Base-by-base conservation (phyloP, 2,888 invertebrate genomes). In the Steromphala cineraria region DNA sequence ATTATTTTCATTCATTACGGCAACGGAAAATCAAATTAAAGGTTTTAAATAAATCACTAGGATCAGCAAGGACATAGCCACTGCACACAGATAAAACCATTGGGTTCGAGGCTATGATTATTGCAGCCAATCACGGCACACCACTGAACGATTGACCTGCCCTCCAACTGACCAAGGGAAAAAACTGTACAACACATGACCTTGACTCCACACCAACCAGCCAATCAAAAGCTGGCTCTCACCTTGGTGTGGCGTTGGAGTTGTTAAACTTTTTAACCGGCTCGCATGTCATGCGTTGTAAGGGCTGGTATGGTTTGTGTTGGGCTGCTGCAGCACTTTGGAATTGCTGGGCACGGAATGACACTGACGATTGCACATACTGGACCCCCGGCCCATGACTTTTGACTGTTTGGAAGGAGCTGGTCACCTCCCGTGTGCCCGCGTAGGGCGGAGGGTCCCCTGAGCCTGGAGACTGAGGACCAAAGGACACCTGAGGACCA, bases 201-300 rank as follows among this genome's bases (percentile, higher is more conserved):
- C 46, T 46, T 46, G 46, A 46, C 52, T 76, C 55, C 76, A 53
- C 53, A 46, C 56, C 80, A 80, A 53, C 36, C 24, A 31, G 71
- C n/a, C 46, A 28, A 24, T 52, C 67, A 31, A 13, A 17, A 40
- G 55, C 67, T 17, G 67, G 75, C 76, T 80, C 85, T 85, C 85
- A 83, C 84, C 84, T 86, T 85, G 78, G 75, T 24, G 62, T 56
- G 40, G 80, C 74, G 31, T 82, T 80, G 53, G 83, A 67, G 46
- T 79, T 71, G 53, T 71, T 21, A 55, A 53, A 74, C 21, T 86
- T 86, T 74, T 84, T 83, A 56, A 91, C 88, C 53, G 94, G 94
- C 83, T 94, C 94, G 87, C 95, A 95, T 78, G 94, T 94, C 92
- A 94, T 93, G 0, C 94, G 94, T 83, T 94, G 93, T 21, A 94